Evolutionary conservation across 1,140 invertebrate genomes (phyloP), one percentile per base, ranked within the genome.

Genomic region (Ceratina australensis): DNA sequence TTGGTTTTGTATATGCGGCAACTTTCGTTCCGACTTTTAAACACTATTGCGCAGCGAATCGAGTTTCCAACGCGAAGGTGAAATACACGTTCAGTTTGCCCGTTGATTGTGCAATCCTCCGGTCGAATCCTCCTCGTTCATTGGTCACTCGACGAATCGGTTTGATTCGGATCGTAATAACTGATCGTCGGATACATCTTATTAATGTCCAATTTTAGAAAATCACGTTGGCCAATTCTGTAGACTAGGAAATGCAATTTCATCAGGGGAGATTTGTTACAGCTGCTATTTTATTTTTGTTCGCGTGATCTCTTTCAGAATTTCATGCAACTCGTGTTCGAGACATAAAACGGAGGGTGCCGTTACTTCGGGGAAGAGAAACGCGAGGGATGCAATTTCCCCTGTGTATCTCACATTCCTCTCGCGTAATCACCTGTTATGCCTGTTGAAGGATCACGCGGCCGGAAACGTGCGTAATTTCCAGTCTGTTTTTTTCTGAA

Each of bases 1-100:
- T 83, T 63, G 57, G 64, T 28, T 73, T 71, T 69, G 54, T 49
- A 59, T 76, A 54, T 20, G 47, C 13, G 12, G 26, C 59, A 84
- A 84, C 82, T 84, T 84, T 84, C 78, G 80, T 84, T 77, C 28
- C 26, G 57, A 83, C 83, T 84, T 83, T 84, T 80, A 52, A 59
- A 71, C 33, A 52, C 49, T 52, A 47, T 60, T 67, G 26, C 33
- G 56, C 68, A 47, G 4, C 42, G 54, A 71, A 59, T 61, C 22
- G n/a, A 78, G 49, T 61, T 67, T 67, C 20, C 33, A 79, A 33
- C 5, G 18, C 2, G 50, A 60, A 18, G 69, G 61, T 42, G 33
- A 42, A n/a, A 42, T 42, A 42, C 33, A 10, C 24, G 42, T 77
- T 47, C 15, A 12, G 16, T 1, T 22, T 5, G 42, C 2, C 12